Evolutionary conservation across 2,113 vertebrate genomes (phyloP), one percentile per base, ranked within the genome.

Genomic region (Hiodon tergisus): DNA sequence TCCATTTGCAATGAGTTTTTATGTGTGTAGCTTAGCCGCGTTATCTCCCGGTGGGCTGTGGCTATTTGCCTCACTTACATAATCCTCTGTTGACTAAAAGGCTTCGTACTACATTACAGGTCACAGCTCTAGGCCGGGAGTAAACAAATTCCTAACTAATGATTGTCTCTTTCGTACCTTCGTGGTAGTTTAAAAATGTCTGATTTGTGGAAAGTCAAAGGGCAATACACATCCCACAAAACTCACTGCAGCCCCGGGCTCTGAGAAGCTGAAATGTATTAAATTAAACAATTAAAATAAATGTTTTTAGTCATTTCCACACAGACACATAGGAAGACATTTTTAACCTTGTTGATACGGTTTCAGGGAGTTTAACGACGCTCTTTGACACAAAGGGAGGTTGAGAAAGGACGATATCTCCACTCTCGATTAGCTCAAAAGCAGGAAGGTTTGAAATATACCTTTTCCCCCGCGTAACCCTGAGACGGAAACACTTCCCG

Each of bases 71-170:
- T 54, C 69, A 78, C 83, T 79, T 73, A 71, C 80, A 76, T 91
- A 89, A 89, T 89, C 88, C 85, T 55, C 14, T 89, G 86, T 89
- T 91, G 88, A 89, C 86, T 87, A 83, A 84, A 86, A 85, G 87
- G 85, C 85, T 91, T 87, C 74, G 79, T 85, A 83, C 81, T 85
- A 87, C 88, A 87, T 88, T 88, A 87, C 82, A 87, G 87, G 88
- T 88, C 87, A 88, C 59, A 46, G 80, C 83, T 86, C 78, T 69
- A 89, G 87, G 89, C 86, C 5, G 9, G 85, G 86, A 71, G 84
- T 86, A 89, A 89, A 90, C 88, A 90, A 87, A 91, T 90, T 90
- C 89, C 86, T 87, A 84, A 85, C 87, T 89, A 90, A 91, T 82
- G 82, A 89, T 87, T 82, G 85, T 73, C 67, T 62, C 66, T 71